These are phyloP conservation scores for Mustela nigripes DNA, from an alignment of 2,113 vertebrate species.

Conservation along the genomic window DNA sequence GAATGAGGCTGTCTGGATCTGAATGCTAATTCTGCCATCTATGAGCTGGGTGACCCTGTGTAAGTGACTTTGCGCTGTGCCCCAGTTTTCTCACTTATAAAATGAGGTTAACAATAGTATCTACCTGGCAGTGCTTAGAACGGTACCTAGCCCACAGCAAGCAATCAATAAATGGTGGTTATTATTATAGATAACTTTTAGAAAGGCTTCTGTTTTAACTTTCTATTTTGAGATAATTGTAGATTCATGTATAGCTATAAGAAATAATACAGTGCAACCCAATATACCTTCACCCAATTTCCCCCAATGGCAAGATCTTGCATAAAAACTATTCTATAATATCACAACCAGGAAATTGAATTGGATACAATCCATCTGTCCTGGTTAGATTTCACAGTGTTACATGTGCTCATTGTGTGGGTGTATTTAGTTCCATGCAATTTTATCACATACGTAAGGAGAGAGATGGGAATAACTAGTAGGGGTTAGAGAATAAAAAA, in stretches of 20 bases:
- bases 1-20: neutral
- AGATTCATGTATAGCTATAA: neutral
- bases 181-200: neutral
- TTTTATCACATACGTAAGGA: neutral
- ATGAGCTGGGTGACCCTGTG: neutral
- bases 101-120: neutral
- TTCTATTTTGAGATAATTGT: conserved; percentile 3
- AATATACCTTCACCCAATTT: neutral
- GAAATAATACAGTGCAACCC: neutral
- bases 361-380: neutral
- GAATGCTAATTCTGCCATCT: neutral
- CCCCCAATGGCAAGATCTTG: neutral
- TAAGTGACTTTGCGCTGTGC: neutral
- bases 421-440: neutral
- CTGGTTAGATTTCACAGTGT: neutral
- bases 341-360: neutral
- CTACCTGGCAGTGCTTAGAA: neutral
- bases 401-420: neutral
- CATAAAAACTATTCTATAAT: neutral
- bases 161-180: neutral
- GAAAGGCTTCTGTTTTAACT: conserved; percentile 1
- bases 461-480: neutral
- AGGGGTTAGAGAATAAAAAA: neutral
- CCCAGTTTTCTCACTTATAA: neutral
- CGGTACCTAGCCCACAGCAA: neutral